phyloP scores from a whole-genome alignment of 2,888 invertebrate species.

The Spilarctia lutea region DNA sequence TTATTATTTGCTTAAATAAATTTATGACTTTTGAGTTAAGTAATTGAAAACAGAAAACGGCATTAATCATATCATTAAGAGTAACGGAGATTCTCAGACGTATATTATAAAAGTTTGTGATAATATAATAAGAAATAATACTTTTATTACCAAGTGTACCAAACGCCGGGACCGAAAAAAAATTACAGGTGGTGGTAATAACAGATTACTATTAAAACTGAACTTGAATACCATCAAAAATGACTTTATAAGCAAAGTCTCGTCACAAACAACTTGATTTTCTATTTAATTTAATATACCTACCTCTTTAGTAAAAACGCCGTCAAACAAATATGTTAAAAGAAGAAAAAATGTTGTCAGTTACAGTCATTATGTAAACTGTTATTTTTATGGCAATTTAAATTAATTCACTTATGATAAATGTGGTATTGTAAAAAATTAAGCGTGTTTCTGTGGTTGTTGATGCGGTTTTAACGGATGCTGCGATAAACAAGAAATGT shows the following conservation, averaged over 20 bases:
- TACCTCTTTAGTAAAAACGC: slow-evolving; percentile 61
- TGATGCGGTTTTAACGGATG: slow-evolving; percentile 71
- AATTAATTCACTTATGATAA: slow-evolving; percentile 85
- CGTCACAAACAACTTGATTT: not conserved
- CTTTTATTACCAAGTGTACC: too few relatives aligned
- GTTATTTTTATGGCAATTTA: slow-evolving; percentile 80
- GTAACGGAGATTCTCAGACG: too few relatives aligned
- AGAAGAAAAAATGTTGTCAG: slow-evolving; percentile 56
- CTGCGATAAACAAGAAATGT: slow-evolving; percentile 68
- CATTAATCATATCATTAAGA: too few relatives aligned
- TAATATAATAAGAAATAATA: too few relatives aligned
- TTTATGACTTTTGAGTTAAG: too few relatives aligned
- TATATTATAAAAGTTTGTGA: too few relatives aligned
- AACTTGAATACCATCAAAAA: not conserved
- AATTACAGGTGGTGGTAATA: not conserved
- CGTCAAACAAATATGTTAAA: slow-evolving; percentile 59
- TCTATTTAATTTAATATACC: slow-evolving; percentile 36
- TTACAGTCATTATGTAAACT: slow-evolving; percentile 75
- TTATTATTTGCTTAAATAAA: too few relatives aligned
- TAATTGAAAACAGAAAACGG: too few relatives aligned
- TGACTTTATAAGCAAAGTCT: not conserved
- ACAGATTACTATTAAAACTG: not conserved
- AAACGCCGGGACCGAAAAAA: too few relatives aligned
- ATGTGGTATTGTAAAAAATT: slow-evolving; percentile 71
- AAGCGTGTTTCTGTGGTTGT: slow-evolving; percentile 76